Base-by-base conservation (phyloP, 2,113 vertebrate species). In the Oncorhynchus keta region DNA sequence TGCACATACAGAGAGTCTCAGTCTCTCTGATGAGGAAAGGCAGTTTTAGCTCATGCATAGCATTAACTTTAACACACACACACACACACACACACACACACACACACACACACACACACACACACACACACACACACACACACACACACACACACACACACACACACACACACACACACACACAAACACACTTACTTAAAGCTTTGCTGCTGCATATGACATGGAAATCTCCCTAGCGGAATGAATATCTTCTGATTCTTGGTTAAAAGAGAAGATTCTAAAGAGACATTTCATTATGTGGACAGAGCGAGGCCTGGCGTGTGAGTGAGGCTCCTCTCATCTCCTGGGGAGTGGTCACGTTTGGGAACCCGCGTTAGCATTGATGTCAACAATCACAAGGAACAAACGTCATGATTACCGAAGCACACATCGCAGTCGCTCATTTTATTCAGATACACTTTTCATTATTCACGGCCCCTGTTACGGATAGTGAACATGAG, bases 371-470 rank as follows among this genome's bases (percentile, higher is more conserved):
- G 78, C 76, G 84, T 92, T 92, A 89, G 91, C 86, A 90, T 91
- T 32, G 85, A 89, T 75, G 83, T 86, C 85, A 90, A 81, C 90
- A 90, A 90, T 90, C 88, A 91, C 72, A 3, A 81, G 88, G 87
- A 91, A 92, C 91, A 92, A 92, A 90, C 66, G 79, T 72, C 86
- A 79, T 92, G 89, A 92, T 92, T 92, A 83, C 82, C 79, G 64
- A 87, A 83, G 86, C 84, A 72, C 78, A 75, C 72, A 71, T 69
- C 51, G 82, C 86, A 22, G 3, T 7, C 59, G n/a, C 59, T 84
- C 81, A 84, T 77, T 82, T 26, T 18, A 83, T 88, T 88, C 86
- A 81, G 77, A 78, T 72, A 70, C 59, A 86, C 78, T 55, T 55
- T 18, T 55, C 51, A 18, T 5, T 55, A 5, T 55, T 55, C 51